These are phyloP conservation scores for Tetramorium simillimum DNA, from an alignment of 1,140 invertebrate genomes.

Conservation along the genomic window DNA sequence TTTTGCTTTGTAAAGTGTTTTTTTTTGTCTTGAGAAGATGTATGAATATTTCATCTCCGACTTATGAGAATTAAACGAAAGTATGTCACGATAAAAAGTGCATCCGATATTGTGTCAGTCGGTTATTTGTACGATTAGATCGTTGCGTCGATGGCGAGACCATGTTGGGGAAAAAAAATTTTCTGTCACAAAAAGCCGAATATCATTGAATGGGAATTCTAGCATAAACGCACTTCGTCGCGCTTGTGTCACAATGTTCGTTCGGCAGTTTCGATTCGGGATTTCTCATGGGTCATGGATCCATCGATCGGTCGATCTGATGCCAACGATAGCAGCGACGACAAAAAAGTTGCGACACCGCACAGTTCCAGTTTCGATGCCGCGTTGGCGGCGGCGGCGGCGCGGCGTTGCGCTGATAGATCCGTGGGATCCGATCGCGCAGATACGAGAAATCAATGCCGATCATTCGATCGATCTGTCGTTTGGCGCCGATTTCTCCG, in stretches of 20 bases:
- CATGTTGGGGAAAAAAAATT: not conserved
- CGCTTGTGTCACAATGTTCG: constrained; percentile 26
- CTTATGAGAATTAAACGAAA: not conserved
- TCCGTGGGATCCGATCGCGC: constrained; percentile 54
- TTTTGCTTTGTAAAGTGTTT: not conserved
- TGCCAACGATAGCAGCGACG: constrained; percentile 32
- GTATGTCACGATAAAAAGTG: not conserved
- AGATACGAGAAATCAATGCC: constrained; percentile 65
- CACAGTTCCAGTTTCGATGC: constrained; percentile 52
- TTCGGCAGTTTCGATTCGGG: constrained; percentile 31
- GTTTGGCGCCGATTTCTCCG: constrained; percentile 71
- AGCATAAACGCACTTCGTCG: constrained; percentile 15
- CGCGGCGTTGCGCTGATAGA: constrained; percentile 55
- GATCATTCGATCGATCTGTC: constrained; percentile 65
- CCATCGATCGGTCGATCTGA: constrained; percentile 45
- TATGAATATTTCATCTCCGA: not conserved
- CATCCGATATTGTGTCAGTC: not conserved
- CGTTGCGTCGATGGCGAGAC: not conserved
- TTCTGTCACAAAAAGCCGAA: not conserved
- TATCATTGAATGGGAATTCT: not conserved
- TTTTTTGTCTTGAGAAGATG: not conserved
- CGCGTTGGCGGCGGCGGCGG: not conserved
- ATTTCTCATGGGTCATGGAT: constrained; percentile 59
- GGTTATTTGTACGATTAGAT: not conserved
- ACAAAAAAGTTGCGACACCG: constrained; percentile 54